Evolutionary conservation across 2,888 invertebrate species (phyloP).

Genomic region (Morpho deidamia): DNA sequence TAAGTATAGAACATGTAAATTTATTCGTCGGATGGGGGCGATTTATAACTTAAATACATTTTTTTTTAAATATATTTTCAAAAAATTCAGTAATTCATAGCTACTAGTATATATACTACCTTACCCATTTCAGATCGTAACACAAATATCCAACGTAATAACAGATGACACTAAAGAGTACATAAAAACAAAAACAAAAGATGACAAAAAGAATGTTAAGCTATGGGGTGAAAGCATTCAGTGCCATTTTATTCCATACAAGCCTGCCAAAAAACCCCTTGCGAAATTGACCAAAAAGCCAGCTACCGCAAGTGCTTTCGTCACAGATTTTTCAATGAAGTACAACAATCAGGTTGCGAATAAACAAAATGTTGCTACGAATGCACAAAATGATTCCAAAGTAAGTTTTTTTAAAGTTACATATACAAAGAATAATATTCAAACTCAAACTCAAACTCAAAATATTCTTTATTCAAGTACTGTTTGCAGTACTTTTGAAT

Average conservation of each 20-base stretch:
- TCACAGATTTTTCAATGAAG: conserved; percentile 72
- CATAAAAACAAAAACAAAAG: conserved; percentile 2
- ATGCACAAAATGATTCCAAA: conserved; percentile 40
- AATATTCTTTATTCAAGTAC: no score
- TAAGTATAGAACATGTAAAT: no score
- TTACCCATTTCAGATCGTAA: conserved; percentile 52
- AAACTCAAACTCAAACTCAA: no score
- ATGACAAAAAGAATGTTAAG: conserved; percentile 41
- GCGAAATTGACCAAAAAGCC: conserved; percentile 56
- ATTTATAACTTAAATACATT: background rate
- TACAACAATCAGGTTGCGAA: conserved; percentile 38
- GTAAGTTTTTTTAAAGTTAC: conserved; percentile 33
- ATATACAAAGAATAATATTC: background rate
- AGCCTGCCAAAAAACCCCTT: conserved; percentile 52
- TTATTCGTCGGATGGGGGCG: no score
- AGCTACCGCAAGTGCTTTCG: conserved; percentile 52
- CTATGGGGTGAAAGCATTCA: conserved; percentile 69
- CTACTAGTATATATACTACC: no score
- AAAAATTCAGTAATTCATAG: no score
- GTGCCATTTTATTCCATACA: conserved; percentile 60
- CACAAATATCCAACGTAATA: conserved; percentile 59
- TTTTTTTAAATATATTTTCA: background rate
- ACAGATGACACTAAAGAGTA: conserved; percentile 46
- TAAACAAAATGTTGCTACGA: conserved; percentile 28
- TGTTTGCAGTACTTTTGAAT: no score